phyloP scores from a whole-genome alignment of 2,888 invertebrate species.

The Athalia rosae region DNA sequence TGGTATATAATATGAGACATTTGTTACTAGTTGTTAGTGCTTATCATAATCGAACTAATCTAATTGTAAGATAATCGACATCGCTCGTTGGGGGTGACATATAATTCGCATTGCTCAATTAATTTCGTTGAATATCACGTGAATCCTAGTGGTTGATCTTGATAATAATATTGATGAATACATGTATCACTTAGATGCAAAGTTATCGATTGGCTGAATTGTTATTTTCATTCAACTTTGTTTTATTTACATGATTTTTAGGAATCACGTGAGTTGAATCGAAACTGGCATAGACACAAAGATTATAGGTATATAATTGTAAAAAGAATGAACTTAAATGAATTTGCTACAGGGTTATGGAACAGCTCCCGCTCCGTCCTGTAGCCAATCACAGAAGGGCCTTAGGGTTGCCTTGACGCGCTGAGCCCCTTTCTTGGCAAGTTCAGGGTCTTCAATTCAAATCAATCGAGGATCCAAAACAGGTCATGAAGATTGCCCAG shows the following conservation, averaged over 20 bases:
- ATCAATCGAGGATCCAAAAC: slow-evolving; percentile 3
- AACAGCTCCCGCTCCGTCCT: slow-evolving; percentile 49
- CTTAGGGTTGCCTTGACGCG: slow-evolving; percentile 46
- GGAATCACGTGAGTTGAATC: not conserved
- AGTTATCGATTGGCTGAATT: too few species aligned
- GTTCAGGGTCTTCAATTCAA: slow-evolving; percentile 20
- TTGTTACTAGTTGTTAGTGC: too few species aligned
- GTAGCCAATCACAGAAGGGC: slow-evolving; percentile 49
- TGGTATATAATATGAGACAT: too few species aligned
- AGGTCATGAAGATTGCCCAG: slow-evolving; percentile 38
- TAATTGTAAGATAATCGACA: too few species aligned
- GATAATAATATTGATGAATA: too few species aligned
- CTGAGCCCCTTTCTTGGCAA: slow-evolving; percentile 36
- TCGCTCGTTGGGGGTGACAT: too few species aligned
- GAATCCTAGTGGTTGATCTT: too few species aligned
- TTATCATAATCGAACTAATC: too few species aligned
- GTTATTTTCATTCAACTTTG: too few species aligned
- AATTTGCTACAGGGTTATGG: slow-evolving; percentile 48
- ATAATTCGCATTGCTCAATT: too few species aligned
- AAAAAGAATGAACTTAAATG: slow-evolving; percentile 46
- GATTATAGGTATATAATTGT: slow-evolving; percentile 27
- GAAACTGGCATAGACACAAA: not conserved
- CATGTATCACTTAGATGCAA: too few species aligned
- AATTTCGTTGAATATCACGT: too few species aligned
- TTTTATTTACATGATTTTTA: not conserved